A percentile compares a stretch with the other conserved stretches of the same genome.
phyloP scores from a whole-genome alignment of 1,140 invertebrate genomes.

The Brachionus rubens region DNA sequence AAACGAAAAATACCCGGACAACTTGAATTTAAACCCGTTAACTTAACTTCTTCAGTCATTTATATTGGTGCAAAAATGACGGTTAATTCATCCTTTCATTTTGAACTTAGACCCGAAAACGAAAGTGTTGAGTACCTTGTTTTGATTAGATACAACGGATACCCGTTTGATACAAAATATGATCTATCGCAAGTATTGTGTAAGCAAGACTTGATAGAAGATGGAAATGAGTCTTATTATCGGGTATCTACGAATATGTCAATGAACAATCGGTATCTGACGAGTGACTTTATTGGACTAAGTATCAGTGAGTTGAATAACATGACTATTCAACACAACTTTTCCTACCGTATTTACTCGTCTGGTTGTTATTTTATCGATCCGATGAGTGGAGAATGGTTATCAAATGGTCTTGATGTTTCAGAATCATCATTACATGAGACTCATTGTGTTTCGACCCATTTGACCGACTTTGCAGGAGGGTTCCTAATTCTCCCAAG shows the following conservation, averaged over 20 bases:
- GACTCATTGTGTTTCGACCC: constrained; percentile 54
- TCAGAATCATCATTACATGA: constrained; percentile 46
- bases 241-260: background rate
- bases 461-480: constrained; percentile 59
- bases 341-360: background rate
- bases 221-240: background rate
- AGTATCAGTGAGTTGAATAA: background rate
- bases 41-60: background rate
- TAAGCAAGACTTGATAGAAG: no score
- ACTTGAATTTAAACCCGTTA: background rate
- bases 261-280: background rate
- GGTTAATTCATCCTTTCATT: background rate
- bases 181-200: background rate
- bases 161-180: background rate
- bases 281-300: background rate
- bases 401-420: background rate
- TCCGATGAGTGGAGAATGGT: background rate
- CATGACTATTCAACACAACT: background rate
- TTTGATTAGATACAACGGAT: background rate
- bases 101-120: background rate
- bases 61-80: background rate
- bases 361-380: constrained; percentile 29
- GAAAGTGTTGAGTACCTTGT: background rate
- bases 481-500: constrained; percentile 59
- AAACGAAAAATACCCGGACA: background rate